Evolutionary conservation across 2,113 vertebrate genomes (phyloP), one percentile per base, ranked within the genome.

Genomic region (Prinia subflava): DNA sequence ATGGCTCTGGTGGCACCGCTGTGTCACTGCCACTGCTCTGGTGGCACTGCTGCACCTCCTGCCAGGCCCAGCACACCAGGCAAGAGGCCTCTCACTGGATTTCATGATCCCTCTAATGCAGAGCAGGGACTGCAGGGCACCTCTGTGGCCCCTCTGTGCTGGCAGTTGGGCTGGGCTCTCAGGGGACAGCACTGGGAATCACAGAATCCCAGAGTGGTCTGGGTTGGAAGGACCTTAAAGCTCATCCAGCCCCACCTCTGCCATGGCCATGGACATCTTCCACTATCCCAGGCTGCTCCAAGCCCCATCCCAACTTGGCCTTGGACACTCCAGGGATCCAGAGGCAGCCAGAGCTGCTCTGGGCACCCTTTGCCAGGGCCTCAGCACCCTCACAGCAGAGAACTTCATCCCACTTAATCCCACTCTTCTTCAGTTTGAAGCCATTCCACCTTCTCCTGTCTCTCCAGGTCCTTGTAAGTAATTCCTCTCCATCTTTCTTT

Each of bases 221-320:
- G 44, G 15, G 4, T 16, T n/a, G 68, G 33, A 39, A 11, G 27
- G 6, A 23, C 10, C 12, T 37, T 50, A 52, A 74, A 74, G 0
- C 5, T 0, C 44, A 52, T 5, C 13, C 7, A 2, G 0, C 52
- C 0, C 27, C 33, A 37, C 15, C 9, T n/a, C 50, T 49, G 42
- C 25, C 35, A 22, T 15, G 57, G 35, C 17, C 57, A 71, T 35
- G 57, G 59, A 57, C 60, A 74, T 8, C 35, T 81, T 0, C 52
- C 60, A 52, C 60, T 11, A 0, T 6, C 33, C 60, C 77, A 75
- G 19, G 28, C 0, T 39, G 69, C 60, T 75, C 53, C 77, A 9
- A 44, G 27, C 15, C 18, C 22, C 0, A 0, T 37, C 37, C 37
- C 44, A 67, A 0, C 20, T 60, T 53, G 53, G 23, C 53, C 46